Base-by-base conservation (phyloP, 1,140 invertebrate genomes). In the Saxidomus purpurata region DNA sequence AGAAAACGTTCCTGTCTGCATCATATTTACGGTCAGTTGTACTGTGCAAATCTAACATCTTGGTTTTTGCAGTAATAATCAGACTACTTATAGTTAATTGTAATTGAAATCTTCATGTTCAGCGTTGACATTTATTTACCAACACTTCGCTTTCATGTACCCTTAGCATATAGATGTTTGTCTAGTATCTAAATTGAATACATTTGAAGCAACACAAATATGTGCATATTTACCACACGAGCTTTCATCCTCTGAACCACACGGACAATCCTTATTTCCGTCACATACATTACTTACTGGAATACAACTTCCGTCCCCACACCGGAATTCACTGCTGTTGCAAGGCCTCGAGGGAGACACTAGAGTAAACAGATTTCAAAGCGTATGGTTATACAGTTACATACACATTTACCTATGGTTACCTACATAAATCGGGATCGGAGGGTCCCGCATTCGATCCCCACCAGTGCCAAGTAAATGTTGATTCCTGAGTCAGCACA, bases 201-300 rank as follows among this genome's bases (percentile, higher is more conserved):
- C n/a, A n/a, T n/a, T n/a, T n/a, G n/a, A n/a, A n/a, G n/a, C n/a
- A n/a, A n/a, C n/a, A n/a, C n/a, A n/a, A n/a, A n/a, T n/a, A n/a
- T n/a, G n/a, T n/a, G n/a, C n/a, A n/a, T n/a, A n/a, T 31, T 79
- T 79, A 79, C 76, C 76, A 49, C 76, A 79, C 3, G 76, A 79
- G 49, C 76, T 79, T 79, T 79, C 76, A 55, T 79, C 76, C 8
- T 52, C 76, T 22, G 6, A 4, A 2, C 76, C 76, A n/a, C 49
- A 55, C 3, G 49, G 76, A 55, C 76, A 79, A 22, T 79, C 43
- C 2, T 36, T 22, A 34, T 22, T 79, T 1, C 76, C 76, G n/a
- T 79, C 76, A 79, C 76, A 79, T 8, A 79, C 76, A 3, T 49
- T 15, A n/a, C 15, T 52, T 34, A 19, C 25, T 55, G 76, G 31